Evolutionary conservation across 2,888 invertebrate species (phyloP).

Genomic region (Rotaria macrura): DNA sequence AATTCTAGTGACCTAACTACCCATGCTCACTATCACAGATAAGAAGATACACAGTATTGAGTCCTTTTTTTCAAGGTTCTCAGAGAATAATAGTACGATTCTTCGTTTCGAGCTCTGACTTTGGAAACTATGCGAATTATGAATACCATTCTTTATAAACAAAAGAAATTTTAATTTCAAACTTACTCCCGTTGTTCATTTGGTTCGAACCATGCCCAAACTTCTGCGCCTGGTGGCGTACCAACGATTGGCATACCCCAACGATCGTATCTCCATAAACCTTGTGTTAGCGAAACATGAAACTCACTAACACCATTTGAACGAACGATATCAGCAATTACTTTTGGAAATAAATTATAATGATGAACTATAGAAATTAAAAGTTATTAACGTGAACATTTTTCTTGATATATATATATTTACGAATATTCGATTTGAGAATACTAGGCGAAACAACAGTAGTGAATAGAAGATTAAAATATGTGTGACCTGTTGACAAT

Average conservation of each 20-base stretch:
- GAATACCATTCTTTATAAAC: not conserved
- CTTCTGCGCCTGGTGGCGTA: constrained; percentile 82
- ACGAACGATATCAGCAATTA: constrained; percentile 73
- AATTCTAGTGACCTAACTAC: too few relatives aligned
- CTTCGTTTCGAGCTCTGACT: too few relatives aligned
- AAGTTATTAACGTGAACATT: too few relatives aligned
- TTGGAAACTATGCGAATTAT: too few relatives aligned
- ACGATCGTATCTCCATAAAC: constrained; percentile 77
- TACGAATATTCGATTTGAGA: constrained; percentile 39
- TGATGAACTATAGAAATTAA: constrained; percentile 63
- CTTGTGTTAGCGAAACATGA: constrained; percentile 80
- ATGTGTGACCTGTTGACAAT: constrained; percentile 68
- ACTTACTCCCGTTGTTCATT: constrained; percentile 52
- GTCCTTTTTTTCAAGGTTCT: too few relatives aligned
- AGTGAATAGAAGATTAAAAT: constrained; percentile 79
- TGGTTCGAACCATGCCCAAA: constrained; percentile 79
- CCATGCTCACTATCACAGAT: too few relatives aligned
- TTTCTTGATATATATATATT: constrained; percentile 31
- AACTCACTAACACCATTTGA: constrained; percentile 75
- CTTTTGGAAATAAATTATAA: constrained; percentile 73
- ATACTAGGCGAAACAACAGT: constrained; percentile 62
- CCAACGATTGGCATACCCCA: constrained; percentile 87
- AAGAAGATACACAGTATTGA: too few relatives aligned
- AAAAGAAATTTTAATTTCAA: not conserved
- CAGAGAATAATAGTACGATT: too few relatives aligned